Percentiles rank a stretch among this genome's conserved stretches.
These are phyloP conservation scores for Bombus ignitus DNA, from an alignment of 1,140 invertebrate genomes.

Conservation along the genomic window DNA sequence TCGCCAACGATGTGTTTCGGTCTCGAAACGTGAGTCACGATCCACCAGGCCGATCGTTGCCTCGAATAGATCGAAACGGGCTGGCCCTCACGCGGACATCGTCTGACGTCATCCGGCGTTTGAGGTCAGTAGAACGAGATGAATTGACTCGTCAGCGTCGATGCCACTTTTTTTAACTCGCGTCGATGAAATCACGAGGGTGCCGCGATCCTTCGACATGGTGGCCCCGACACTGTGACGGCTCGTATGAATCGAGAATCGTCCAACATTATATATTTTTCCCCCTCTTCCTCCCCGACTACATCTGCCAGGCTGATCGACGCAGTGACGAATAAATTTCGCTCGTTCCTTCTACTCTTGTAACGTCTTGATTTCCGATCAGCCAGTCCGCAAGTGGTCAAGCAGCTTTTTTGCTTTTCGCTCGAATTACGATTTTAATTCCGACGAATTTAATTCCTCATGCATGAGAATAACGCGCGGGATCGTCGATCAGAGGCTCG, in stretches of 20 bases:
- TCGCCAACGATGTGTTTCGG: constrained; percentile 14
- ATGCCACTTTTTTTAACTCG: constrained; percentile 68
- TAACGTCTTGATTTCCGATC: constrained; percentile 31
- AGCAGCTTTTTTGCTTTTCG: not conserved
- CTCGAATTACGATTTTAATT: constrained; percentile 22
- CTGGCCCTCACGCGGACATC: constrained; percentile 23
- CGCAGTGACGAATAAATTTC: constrained; percentile 33
- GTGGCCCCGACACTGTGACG: constrained; percentile 46
- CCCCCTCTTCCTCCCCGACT: not conserved
- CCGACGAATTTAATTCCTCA: not conserved
- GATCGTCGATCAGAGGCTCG: not conserved
- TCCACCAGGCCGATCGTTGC: constrained; percentile 36
- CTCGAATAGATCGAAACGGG: constrained; percentile 46
- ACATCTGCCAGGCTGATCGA: constrained; percentile 24
- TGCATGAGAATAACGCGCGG: not conserved
- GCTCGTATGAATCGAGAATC: constrained; percentile 33
- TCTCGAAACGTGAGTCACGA: constrained; percentile 54
- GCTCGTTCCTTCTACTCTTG: not conserved
- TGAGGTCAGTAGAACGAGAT: constrained; percentile 75
- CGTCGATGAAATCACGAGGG: constrained; percentile 70
- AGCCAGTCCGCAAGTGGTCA: not conserved
- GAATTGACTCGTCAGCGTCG: constrained; percentile 76
- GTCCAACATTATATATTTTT: constrained; percentile 14
- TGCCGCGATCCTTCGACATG: constrained; percentile 53
- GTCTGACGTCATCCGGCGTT: constrained; percentile 63